These are phyloP conservation scores for Salvelinus sp. DNA, from an alignment of 2,113 vertebrate species.

Conservation along the genomic window DNA sequence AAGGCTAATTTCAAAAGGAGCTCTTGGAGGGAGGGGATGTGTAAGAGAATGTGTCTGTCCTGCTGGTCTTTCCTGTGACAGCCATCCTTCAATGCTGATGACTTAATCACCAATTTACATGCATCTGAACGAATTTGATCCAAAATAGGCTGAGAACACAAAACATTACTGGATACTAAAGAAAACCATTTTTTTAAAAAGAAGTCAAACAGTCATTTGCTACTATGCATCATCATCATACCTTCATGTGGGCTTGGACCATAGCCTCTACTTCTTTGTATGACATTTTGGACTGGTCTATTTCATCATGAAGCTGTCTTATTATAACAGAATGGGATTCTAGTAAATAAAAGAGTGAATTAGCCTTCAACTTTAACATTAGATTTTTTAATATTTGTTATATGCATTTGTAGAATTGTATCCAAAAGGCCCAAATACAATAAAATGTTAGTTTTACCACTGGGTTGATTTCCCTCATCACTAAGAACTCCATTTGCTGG, in stretches of 20 bases:
- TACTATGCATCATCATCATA: background rate
- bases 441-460: background rate
- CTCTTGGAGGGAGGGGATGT: constrained; percentile 12
- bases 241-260: constrained; percentile 7
- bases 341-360: background rate
- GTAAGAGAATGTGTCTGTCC: background rate
- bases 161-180: background rate
- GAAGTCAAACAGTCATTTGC: background rate
- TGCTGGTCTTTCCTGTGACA: background rate
- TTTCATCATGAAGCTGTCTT: background rate
- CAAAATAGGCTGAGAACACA: background rate
- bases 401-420: too few relatives aligned
- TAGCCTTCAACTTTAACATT: background rate
- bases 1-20: constrained; percentile 12
- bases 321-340: background rate
- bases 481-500: background rate
- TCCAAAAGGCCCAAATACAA: background rate
- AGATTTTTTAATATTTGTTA: background rate
- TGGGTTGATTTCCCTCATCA: background rate
- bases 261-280: background rate
- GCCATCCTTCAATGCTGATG: background rate
- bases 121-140: constrained; percentile 1
- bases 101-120: background rate
- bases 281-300: background rate
- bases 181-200: background rate